Base-by-base conservation (phyloP, 2,888 invertebrate species). In the Galerucella calmariensis region DNA sequence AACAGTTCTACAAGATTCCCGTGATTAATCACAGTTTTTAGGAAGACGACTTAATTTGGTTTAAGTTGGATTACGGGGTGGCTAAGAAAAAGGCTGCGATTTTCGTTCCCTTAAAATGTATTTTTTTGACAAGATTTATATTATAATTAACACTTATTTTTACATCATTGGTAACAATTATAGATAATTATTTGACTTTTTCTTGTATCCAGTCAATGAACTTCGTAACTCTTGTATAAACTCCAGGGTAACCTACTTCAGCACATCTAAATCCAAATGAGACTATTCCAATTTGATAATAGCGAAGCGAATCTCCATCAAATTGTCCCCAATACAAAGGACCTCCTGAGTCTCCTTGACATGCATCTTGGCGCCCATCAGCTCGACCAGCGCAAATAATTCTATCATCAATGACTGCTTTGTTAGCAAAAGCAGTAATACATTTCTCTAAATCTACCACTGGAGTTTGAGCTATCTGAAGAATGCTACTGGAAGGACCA, bases 281-380 rank as follows among this genome's bases (percentile, higher is more conserved):
- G 1, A 93, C 92, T 1, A 93, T 88, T 1, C 93, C 93, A 67
- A 92, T 91, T 81, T 92, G 90, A 83, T 92, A 91, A 88, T 82
- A 85, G n/a, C 72, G 75, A 41, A 80, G 11, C 85, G 90, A 44
- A 80, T 81, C 58, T 1, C 67, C 66, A 59, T 76, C 72, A 3
- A 58, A 56, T 14, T 59, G 53, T 3, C 81, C 83, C 58, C 79
- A 90, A 92, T 94, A 93, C 14, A 95, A 87, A 0, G 95, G 95
- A 4, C 95, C 95, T 0, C 95, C 95, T 66, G 94, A 94, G 87
- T 95, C 95, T 1, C 95, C 94, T 88, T 92, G 91, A 81, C 94
- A 94, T 59, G 94, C 91, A 83, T 94, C 94, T 84, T 91, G 92
- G 27, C 92, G 92, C 0, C 94, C 94, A 66, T 85, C 82, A 68